Evolutionary conservation across 2,888 invertebrate species (phyloP).

Genomic region (Xylophagus ater): DNA sequence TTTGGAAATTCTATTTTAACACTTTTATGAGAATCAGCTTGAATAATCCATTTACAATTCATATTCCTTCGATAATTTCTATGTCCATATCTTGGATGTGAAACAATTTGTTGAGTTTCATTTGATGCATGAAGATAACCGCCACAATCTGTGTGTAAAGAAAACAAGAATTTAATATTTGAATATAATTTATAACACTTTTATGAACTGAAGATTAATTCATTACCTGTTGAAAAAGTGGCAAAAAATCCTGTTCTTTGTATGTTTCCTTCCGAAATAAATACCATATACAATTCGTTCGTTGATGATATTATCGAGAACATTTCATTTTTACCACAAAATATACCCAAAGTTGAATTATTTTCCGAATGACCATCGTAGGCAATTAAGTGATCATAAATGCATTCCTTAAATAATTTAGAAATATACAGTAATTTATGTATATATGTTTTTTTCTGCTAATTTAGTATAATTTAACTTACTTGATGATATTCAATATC

Average conservation of each 20-base stretch:
- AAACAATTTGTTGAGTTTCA: slow-evolving; percentile 79
- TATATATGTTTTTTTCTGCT: too few species aligned
- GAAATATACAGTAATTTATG: too few species aligned
- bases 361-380: slow-evolving; percentile 89
- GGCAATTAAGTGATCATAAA: slow-evolving; percentile 88
- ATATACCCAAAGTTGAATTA: slow-evolving; percentile 70
- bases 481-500: slow-evolving; percentile 88
- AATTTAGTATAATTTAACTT: too few species aligned
- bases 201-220: slow-evolving; percentile 15
- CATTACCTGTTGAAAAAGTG: slow-evolving; percentile 82
- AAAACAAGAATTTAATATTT: slow-evolving; percentile 1
- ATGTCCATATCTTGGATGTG: slow-evolving; percentile 89
- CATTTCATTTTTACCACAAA: slow-evolving; percentile 86
- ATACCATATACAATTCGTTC: slow-evolving; percentile 87
- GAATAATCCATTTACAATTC: slow-evolving; percentile 93
- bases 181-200: too few species aligned
- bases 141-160: slow-evolving; percentile 65
- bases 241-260: slow-evolving; percentile 91
- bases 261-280: slow-evolving; percentile 91
- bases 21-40: slow-evolving; percentile 67
- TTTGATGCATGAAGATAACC: slow-evolving; percentile 75
- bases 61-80: slow-evolving; percentile 79
- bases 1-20: slow-evolving; percentile 77
- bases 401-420: slow-evolving; percentile 85
- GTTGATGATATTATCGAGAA: slow-evolving; percentile 78